phyloP scores from a whole-genome alignment of 1,140 invertebrate species.

The Drosophila littoralis region DNA sequence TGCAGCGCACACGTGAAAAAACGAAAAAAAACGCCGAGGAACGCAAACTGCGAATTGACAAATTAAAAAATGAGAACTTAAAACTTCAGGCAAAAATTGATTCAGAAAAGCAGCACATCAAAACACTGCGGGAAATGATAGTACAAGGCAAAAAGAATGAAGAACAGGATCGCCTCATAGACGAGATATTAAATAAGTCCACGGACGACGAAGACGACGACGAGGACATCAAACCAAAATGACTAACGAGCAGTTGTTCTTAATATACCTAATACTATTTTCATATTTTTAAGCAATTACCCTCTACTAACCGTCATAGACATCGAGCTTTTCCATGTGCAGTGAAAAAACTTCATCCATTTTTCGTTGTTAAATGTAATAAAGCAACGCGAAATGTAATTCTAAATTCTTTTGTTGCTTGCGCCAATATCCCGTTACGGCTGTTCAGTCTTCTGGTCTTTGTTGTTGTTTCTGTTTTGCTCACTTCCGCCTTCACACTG shows the following conservation, averaged over 20 bases:
- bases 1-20: slow-evolving; percentile 78
- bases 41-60: slow-evolving; percentile 72
- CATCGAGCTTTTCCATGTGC: slow-evolving; percentile 76
- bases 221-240: slow-evolving; percentile 30
- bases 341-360: slow-evolving; percentile 77
- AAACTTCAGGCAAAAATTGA: slow-evolving; percentile 56
- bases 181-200: slow-evolving; percentile 61
- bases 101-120: slow-evolving; percentile 57
- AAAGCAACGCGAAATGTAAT: slow-evolving; percentile 39
- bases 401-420: slow-evolving; percentile 27
- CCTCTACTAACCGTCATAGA: slow-evolving; percentile 69
- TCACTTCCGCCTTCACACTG: slow-evolving; percentile 43
- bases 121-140: slow-evolving; percentile 56
- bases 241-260: slow-evolving; percentile 68
- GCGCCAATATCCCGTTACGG: slow-evolving; percentile 18
- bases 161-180: slow-evolving; percentile 58
- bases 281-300: slow-evolving; percentile 61
- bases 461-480: slow-evolving; percentile 48
- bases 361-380: slow-evolving; percentile 47
- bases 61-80: slow-evolving; percentile 61
- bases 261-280: slow-evolving; percentile 70
- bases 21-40: slow-evolving; percentile 71
- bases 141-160: slow-evolving; percentile 62
- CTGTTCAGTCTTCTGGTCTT: slow-evolving; percentile 60
- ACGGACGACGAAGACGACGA: slow-evolving; percentile 52